phyloP scores from a whole-genome alignment of 2,797 vertebrate genomes.

The Schizopygopsis malacanthus region DNA sequence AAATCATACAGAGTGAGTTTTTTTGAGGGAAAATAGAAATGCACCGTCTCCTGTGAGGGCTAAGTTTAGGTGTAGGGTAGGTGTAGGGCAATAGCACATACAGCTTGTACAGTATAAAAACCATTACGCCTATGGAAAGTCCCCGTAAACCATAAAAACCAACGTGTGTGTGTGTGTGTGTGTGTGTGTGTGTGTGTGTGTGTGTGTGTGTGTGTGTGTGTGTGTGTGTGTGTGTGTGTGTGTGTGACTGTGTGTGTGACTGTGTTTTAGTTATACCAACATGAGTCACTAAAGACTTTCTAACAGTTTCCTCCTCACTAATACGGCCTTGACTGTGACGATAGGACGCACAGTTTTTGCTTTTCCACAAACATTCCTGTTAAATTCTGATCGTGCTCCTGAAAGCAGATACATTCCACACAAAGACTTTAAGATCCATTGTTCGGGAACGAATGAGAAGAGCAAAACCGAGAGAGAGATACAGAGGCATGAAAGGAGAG shows the following conservation, averaged over 20 bases:
- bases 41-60: too few species aligned
- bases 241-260: background rate
- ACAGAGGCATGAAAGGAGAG: background rate
- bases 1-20: too few species aligned
- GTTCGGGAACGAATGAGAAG: slow-evolving; percentile 34
- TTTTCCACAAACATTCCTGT: slow-evolving; percentile 41
- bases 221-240: background rate
- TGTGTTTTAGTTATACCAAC: slow-evolving; percentile 5
- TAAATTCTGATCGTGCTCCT: slow-evolving; percentile 42
- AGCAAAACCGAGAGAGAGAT: slow-evolving; percentile 4
- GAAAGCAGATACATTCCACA: slow-evolving; percentile 41
- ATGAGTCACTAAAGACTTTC: background rate
- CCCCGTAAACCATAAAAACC: too few species aligned
- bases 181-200: too few species aligned
- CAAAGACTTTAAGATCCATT: slow-evolving; percentile 50
- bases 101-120: too few species aligned
- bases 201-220: too few species aligned
- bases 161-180: too few species aligned
- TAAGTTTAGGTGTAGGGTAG: too few species aligned
- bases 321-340: slow-evolving; percentile 24
- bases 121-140: too few species aligned
- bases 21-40: too few species aligned
- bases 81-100: too few species aligned
- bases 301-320: background rate
- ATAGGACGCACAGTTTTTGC: background rate